phyloP scores from a whole-genome alignment of 2,888 invertebrate genomes.

The Pollenia angustigena region DNA sequence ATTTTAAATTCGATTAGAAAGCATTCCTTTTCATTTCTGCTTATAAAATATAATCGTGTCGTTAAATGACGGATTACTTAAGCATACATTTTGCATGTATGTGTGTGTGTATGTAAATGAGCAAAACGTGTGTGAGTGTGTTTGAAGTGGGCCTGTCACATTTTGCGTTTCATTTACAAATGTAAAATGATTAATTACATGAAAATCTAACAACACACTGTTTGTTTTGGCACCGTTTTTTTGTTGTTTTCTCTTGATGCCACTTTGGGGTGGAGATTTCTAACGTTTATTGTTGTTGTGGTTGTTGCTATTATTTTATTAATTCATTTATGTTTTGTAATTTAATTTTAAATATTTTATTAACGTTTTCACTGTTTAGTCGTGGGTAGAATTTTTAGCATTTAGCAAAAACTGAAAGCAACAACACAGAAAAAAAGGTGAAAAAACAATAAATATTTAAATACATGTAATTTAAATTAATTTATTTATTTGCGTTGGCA shows the following conservation, averaged over 20 bases:
- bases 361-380: slow-evolving; percentile 50
- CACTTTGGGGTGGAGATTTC: slow-evolving; percentile 72
- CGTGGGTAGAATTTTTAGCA: slow-evolving; percentile 67
- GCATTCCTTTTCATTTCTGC: slow-evolving; percentile 24
- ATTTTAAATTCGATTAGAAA: background rate
- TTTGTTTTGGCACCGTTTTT: slow-evolving; percentile 57
- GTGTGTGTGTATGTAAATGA: slow-evolving; percentile 17
- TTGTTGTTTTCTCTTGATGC: slow-evolving; percentile 52
- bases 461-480: slow-evolving; percentile 73
- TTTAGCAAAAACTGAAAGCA: slow-evolving; percentile 29
- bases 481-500: slow-evolving; percentile 71
- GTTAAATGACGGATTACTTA: slow-evolving; percentile 44
- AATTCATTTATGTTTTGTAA: slow-evolving; percentile 21
- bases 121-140: slow-evolving; percentile 30
- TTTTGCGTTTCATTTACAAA: slow-evolving; percentile 66
- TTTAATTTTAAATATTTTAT: slow-evolving; percentile 62
- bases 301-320: slow-evolving; percentile 21
- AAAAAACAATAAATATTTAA: slow-evolving; percentile 59
- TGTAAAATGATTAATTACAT: slow-evolving; percentile 73
- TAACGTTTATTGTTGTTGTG: slow-evolving; percentile 36
- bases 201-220: slow-evolving; percentile 65
- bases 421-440: slow-evolving; percentile 26
- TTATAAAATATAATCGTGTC: slow-evolving; percentile 42
- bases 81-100: background rate
- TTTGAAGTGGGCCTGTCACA: slow-evolving; percentile 65